Conservation (phyloP, 53 echinoderm and acorn worm genomes). For the Luidia sarsii region DNA sequence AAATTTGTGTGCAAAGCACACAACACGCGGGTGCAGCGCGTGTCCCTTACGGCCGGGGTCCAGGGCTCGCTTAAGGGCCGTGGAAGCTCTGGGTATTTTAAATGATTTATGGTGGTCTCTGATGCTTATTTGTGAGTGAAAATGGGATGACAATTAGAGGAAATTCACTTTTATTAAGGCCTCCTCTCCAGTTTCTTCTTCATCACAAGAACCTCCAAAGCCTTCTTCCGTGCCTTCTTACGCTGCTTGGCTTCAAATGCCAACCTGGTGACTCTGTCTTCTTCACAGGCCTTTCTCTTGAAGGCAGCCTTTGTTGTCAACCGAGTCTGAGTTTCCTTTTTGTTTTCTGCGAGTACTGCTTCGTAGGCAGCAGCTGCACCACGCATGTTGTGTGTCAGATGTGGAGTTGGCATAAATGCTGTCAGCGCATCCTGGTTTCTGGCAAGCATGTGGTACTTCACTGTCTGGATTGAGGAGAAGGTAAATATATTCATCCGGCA, state of each 20-base stretch:
- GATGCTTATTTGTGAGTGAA: no score
- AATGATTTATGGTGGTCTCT: no score
- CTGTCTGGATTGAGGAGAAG: slow-evolving; percentile 35
- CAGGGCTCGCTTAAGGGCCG: no score
- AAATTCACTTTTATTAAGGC: no score
- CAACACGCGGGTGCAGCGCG: no score
- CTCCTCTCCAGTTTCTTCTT: not conserved
- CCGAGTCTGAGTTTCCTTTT: not conserved
- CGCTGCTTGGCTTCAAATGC: slow-evolving; percentile 4
- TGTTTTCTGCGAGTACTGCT: not conserved
- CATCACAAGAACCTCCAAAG: not conserved
- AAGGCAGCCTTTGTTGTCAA: not conserved
- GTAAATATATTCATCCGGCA: slow-evolving; percentile 33
- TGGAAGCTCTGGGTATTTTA: no score
- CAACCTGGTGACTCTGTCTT: not conserved
- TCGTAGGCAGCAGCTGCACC: slow-evolving; percentile 15
- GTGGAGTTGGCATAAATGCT: not conserved
- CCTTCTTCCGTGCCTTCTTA: not conserved
- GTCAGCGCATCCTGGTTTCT: not conserved
- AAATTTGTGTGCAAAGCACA: no score
- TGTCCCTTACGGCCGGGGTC: no score
- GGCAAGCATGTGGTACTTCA: slow-evolving; percentile 39
- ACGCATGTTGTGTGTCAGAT: not conserved
- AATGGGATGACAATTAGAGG: no score
- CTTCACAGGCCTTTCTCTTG: not conserved